phyloP scores from a whole-genome alignment of 2,113 vertebrate genomes.

The Aptenodytes patagonicus region DNA sequence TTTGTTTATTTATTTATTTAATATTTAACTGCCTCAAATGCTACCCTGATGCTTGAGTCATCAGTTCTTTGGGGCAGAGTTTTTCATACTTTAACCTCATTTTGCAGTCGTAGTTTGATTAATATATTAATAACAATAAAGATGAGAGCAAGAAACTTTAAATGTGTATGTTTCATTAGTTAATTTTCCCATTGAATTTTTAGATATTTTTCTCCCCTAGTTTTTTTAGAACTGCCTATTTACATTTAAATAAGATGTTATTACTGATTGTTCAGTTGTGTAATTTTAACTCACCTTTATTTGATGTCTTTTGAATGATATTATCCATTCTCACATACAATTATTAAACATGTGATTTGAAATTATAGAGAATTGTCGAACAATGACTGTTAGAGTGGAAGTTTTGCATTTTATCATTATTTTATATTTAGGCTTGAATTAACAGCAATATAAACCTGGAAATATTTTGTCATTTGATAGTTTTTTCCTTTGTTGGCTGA shows the following conservation, averaged over 20 bases:
- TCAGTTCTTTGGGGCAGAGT: neutral
- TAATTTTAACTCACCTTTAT: neutral
- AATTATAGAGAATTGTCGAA: neutral
- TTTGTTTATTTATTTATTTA: neutral
- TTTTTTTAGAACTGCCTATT: neutral
- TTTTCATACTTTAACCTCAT: neutral
- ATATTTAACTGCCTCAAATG: neutral
- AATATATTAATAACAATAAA: neutral
- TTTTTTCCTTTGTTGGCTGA: neutral
- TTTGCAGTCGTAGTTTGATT: neutral
- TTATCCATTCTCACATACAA: neutral
- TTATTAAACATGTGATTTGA: slow-evolving; percentile 10
- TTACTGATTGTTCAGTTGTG: neutral
- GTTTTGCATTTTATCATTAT: neutral
- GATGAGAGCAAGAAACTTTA: neutral
- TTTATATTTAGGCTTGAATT: neutral
- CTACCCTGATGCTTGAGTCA: neutral
- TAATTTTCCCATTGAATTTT: neutral
- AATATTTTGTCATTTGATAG: neutral
- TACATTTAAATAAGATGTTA: neutral
- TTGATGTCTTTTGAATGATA: neutral
- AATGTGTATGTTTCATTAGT: neutral
- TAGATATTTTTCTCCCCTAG: neutral
- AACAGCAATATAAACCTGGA: neutral
- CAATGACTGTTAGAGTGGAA: neutral